Conservation (phyloP, 2,888 invertebrate genomes). For the Cremastobaeus sp. region DNA sequence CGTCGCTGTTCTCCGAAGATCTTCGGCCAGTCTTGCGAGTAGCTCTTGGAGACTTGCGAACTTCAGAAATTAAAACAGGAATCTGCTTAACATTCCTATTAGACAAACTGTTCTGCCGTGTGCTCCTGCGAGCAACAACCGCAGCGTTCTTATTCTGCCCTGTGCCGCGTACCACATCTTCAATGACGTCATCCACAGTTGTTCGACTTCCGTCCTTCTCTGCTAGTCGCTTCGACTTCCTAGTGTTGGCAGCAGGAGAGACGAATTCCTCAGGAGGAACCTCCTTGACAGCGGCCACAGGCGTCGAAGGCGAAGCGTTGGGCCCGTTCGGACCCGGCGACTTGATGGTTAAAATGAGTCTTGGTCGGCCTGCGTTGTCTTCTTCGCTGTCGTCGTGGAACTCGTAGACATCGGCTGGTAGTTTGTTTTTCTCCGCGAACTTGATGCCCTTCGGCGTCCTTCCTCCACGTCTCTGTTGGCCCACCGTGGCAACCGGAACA, state of each 20-base stretch:
- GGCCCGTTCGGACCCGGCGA: constrained; percentile 80
- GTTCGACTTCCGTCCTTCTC: constrained; percentile 87
- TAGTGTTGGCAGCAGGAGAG: constrained; percentile 81
- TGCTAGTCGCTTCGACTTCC: constrained; percentile 89
- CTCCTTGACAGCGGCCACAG: constrained; percentile 79
- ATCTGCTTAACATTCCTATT: constrained; percentile 67
- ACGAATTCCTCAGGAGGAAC: constrained; percentile 82
- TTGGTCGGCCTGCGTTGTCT: constrained; percentile 82
- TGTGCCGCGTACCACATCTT: constrained; percentile 90
- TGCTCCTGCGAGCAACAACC: constrained; percentile 79
- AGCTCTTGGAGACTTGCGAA: constrained; percentile 83
- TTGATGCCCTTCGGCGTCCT: constrained; percentile 76
- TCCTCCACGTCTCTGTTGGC: constrained; percentile 74
- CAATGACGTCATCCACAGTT: constrained; percentile 92
- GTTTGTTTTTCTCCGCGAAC: constrained; percentile 80
- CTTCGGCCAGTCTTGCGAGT: constrained; percentile 82
- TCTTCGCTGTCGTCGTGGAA: constrained; percentile 95
- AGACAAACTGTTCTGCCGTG: constrained; percentile 79
- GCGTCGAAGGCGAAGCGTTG: constrained; percentile 76
- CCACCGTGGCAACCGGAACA: background rate
- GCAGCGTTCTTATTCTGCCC: constrained; percentile 76
- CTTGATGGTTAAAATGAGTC: constrained; percentile 90
- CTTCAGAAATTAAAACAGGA: constrained; percentile 65
- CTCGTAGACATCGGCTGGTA: constrained; percentile 90
- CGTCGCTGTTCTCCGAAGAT: constrained; percentile 83